These are phyloP conservation scores for Sisor rabdophorus DNA, from an alignment of 2,113 vertebrate species.

Conservation along the genomic window DNA sequence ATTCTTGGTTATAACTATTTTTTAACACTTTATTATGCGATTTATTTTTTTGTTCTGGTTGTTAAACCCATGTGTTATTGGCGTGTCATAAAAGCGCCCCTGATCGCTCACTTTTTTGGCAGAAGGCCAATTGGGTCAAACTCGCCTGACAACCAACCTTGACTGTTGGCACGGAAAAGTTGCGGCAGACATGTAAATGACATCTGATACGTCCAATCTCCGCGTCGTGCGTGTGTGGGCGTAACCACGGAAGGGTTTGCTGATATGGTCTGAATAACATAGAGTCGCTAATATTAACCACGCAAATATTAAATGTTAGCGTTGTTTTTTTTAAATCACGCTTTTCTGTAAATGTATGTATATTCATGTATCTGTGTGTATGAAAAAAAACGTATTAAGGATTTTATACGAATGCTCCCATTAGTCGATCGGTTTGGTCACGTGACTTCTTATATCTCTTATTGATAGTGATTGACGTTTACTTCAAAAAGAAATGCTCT, in stretches of 20 bases:
- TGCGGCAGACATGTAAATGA: not conserved
- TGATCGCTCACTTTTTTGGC: constrained; percentile 48
- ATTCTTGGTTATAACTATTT: not conserved
- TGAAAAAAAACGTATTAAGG: no score
- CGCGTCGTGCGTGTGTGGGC: constrained; percentile 29
- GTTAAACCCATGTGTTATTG: not conserved
- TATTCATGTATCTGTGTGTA: no score
- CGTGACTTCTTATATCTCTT: no score
- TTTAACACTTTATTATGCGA: not conserved
- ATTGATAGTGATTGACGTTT: not conserved
- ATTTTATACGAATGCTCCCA: no score
- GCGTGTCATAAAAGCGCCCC: constrained; percentile 52
- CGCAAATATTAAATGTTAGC: not conserved
- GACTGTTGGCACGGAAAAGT: not conserved
- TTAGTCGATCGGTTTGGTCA: no score
- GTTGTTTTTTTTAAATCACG: not conserved
- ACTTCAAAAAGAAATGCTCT: not conserved
- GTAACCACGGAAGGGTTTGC: not conserved
- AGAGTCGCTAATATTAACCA: no score
- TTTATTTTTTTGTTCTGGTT: not conserved
- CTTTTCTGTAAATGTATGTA: no score
- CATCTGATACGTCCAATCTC: constrained; percentile 33
- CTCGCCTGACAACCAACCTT: constrained; percentile 48
- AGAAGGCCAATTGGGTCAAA: constrained; percentile 57
- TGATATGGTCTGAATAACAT: no score